Percentiles rank a stretch among this genome's conserved stretches.
Evolutionary conservation across 2,113 vertebrate genomes (phyloP).

Genomic region (Chrysemys picta): DNA sequence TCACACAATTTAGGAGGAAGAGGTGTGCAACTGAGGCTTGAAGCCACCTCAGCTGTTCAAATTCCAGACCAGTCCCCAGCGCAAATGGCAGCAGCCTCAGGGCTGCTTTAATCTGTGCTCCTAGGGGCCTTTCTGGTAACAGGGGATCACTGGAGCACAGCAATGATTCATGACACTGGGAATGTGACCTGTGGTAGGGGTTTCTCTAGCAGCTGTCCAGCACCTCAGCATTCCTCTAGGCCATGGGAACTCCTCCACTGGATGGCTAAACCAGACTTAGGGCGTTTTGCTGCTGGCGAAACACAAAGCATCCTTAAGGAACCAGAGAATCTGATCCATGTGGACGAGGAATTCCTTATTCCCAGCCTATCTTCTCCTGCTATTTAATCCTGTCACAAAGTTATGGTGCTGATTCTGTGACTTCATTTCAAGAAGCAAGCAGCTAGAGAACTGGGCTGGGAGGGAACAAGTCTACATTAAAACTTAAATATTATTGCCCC

Average conservation of each 20-base stretch:
- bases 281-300: neutral
- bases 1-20: neutral
- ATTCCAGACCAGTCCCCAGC: neutral
- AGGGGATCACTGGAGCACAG: neutral
- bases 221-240: fast-evolving
- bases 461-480: neutral
- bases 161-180: neutral
- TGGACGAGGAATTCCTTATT: fast-evolving
- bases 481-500: neutral
- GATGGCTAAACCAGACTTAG: neutral
- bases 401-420: neutral
- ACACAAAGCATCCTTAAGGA: neutral
- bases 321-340: neutral
- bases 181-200: neutral
- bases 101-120: neutral
- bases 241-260: neutral
- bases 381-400: neutral
- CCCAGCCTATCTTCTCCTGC: neutral
- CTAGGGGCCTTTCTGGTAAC: neutral
- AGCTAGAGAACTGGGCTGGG: neutral
- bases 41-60: neutral
- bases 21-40: neutral
- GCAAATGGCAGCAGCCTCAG: neutral
- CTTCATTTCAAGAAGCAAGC: neutral
- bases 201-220: neutral